These are phyloP conservation scores for Scopus umbretta DNA, from an alignment of 2,113 vertebrate genomes.

Conservation along the genomic window DNA sequence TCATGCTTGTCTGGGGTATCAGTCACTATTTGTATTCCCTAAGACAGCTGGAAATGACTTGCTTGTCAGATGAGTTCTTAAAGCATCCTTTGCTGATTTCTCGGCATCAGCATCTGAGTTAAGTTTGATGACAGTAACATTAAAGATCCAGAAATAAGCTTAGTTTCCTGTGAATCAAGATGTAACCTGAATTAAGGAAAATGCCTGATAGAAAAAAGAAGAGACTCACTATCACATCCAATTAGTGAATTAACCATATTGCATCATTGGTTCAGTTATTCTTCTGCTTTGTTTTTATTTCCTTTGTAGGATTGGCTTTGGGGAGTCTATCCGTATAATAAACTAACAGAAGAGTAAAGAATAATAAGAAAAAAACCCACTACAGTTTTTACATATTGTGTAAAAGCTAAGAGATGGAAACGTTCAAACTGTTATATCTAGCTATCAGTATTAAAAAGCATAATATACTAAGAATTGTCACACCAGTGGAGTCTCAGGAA, in stretches of 20 bases:
- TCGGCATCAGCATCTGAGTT: background rate
- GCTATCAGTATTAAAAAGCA: background rate
- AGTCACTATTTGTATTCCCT: background rate
- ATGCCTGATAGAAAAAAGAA: background rate
- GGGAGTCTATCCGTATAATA: background rate
- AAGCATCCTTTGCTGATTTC: background rate
- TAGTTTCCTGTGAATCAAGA: background rate
- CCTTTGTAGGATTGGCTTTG: background rate
- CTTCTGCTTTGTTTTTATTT: background rate
- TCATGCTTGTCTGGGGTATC: background rate
- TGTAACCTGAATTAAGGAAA: background rate
- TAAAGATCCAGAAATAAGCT: background rate
- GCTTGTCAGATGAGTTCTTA: background rate
- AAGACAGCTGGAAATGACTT: background rate
- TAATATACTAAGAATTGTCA: background rate
- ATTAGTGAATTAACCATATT: background rate
- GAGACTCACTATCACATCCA: background rate
- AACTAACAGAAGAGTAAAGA: background rate
- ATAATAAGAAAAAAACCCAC: rapidly evolving
- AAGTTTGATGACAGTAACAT: background rate
- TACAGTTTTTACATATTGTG: background rate
- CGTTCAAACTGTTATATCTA: background rate
- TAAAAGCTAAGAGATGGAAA: background rate
- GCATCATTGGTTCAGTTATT: background rate
- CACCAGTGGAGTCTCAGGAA: background rate